These are phyloP conservation scores for Ochropacha duplaris DNA, from an alignment of 2,888 invertebrate genomes.

Conservation along the genomic window DNA sequence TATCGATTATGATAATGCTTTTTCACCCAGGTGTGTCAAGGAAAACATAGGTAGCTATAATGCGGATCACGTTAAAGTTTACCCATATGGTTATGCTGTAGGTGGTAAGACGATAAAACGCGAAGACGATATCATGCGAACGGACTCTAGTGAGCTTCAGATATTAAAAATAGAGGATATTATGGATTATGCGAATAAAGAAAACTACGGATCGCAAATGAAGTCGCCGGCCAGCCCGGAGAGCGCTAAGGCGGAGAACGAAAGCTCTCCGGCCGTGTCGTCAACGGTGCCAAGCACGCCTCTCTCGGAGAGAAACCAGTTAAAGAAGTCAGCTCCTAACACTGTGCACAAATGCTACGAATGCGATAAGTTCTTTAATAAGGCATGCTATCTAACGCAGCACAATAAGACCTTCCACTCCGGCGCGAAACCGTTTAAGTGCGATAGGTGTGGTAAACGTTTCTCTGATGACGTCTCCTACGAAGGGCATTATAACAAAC, in stretches of 20 bases:
- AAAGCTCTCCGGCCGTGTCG: conserved; percentile 64
- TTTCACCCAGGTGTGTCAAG: conserved; percentile 60
- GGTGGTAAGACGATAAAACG: conserved; percentile 73
- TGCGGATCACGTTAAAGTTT: conserved; percentile 60
- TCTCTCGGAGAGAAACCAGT: conserved; percentile 68
- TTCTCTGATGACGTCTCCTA: conserved; percentile 88
- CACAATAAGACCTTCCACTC: conserved; percentile 95
- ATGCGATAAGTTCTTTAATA: conserved; percentile 93
- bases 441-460: conserved; percentile 92
- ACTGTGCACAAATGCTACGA: conserved; percentile 87
- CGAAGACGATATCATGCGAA: conserved; percentile 53
- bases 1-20: conserved; percentile 70
- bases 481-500: conserved; percentile 89
- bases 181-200: conserved; percentile 80
- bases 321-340: conserved; percentile 56
- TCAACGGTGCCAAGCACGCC: conserved; percentile 73
- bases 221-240: conserved; percentile 78
- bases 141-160: conserved; percentile 64
- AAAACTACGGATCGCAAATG: conserved; percentile 75
- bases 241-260: conserved; percentile 69
- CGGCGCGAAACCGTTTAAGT: conserved; percentile 93
- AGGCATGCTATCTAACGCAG: conserved; percentile 94
- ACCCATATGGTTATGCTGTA: conserved; percentile 65
- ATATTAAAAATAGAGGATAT: conserved; percentile 76
- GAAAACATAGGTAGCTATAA: conserved; percentile 65